A percentile compares a stretch with the other conserved stretches of the same genome.
phyloP scores from a whole-genome alignment of 2,888 invertebrate genomes.

The Eueremaeus valkanovi region DNA sequence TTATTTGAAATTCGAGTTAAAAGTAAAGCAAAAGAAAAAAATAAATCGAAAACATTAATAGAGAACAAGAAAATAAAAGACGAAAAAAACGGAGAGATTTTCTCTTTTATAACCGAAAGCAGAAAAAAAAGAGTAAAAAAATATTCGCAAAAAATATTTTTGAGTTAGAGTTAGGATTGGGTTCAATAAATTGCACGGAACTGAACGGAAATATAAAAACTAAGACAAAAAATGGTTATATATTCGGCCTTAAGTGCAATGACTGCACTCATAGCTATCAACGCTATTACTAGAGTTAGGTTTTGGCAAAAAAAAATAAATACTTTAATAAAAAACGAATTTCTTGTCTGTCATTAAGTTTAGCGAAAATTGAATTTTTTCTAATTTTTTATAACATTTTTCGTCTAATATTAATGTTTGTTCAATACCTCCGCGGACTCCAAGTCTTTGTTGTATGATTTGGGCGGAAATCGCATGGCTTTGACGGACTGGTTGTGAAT shows the following conservation, averaged over 20 bases:
- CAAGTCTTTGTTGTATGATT: constrained; percentile 94
- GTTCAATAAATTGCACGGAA: constrained; percentile 19
- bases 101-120: not conserved
- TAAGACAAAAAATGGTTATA: constrained; percentile 9
- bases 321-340: not conserved
- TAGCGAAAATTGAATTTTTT: not conserved
- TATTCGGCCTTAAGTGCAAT: constrained; percentile 12
- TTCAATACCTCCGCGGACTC: constrained; percentile 76
- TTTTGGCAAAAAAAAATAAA: not conserved
- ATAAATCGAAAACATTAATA: not conserved
- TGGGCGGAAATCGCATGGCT: constrained; percentile 98
- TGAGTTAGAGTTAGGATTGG: constrained; percentile 7
- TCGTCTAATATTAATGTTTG: constrained; percentile 5
- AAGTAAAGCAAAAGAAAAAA: not conserved
- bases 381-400: not conserved
- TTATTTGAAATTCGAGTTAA: not conserved
- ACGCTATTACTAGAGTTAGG: not conserved
- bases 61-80: not conserved
- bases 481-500: constrained; percentile 96
- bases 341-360: not conserved
- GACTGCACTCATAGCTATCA: not conserved
- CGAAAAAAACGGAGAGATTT: not conserved
- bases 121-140: not conserved
- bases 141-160: not conserved
- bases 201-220: constrained; percentile 32